Evolutionary conservation across 2,888 invertebrate species (phyloP), one percentile per base, ranked within the genome.

Genomic region (Neoitamus cyanurus): DNA sequence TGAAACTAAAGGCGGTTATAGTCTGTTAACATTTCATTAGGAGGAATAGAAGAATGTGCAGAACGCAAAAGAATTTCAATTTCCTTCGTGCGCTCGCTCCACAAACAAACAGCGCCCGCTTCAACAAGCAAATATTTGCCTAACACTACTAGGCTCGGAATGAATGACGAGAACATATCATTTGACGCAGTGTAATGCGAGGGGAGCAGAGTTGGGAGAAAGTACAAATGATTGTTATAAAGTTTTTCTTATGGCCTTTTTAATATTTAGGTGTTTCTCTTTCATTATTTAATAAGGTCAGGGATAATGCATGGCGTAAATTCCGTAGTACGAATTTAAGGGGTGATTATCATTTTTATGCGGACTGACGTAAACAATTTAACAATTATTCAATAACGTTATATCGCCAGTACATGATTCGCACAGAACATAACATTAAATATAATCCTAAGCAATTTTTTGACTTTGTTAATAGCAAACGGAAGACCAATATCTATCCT

Each of bases 31-130:
- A 58, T 58, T 58, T 58, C 58, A 58, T 58, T 58, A 58, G n/a
- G n/a, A 15, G 42, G 42, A 9, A 15, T 20, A 20, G 58, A 58
- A 20, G 20, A 25, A 58, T 58, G 58, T 15, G 3, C 7, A 15
- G 73, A 73, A 73, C 73, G 36, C 36, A 73, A 31, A 73, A 36
- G 73, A 73, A 73, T 73, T 73, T 36, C 73, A 73, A 73, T 73
- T 73, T 73, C 34, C 73, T 36, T 73, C 73, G 36, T 72, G 31
- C 72, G 31, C 34, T 34, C 28, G 28, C 28, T 70, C 13, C 34
- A 31, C 31, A 31, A 72, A 72, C 72, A 72, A 42, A 72, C 70
- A 70, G 15, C 11, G 70, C 28, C 28, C 70, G 70, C n/a, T 11
- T 30, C 72, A 30, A 15, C 72, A 34, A 34, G 31, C 15, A 72